A percentile compares a stretch with the other conserved stretches of the same genome.
Conservation (phyloP, 2,113 vertebrate genomes). For the Lophius piscatorius region DNA sequence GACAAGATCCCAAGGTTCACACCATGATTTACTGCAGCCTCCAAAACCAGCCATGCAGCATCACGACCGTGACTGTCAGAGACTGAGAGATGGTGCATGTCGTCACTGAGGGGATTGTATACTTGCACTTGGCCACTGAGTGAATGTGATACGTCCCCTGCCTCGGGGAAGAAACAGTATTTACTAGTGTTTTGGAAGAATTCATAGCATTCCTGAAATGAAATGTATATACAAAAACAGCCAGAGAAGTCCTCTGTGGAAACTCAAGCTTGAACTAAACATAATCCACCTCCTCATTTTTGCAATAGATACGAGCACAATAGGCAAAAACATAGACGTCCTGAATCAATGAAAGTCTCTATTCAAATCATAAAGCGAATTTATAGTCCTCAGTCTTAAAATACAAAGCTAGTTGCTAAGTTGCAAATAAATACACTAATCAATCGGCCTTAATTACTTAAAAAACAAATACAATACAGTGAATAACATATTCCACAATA, state of each 20-base stretch:
- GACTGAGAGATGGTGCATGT: constrained; percentile 15
- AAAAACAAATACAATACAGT: constrained; percentile 48
- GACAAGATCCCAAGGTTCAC: constrained; percentile 35
- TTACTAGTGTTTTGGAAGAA: constrained; percentile 61
- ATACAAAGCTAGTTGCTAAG: constrained; percentile 58
- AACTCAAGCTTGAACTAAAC: constrained; percentile 29
- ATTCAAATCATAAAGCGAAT: constrained; percentile 35
- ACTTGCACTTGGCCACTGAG: constrained; percentile 7
- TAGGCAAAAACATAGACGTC: constrained; percentile 29
- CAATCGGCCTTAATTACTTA: constrained; percentile 19
- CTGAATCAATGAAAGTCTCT: constrained; percentile 21
- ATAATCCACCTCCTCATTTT: constrained; percentile 48
- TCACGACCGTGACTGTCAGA: constrained; percentile 21
- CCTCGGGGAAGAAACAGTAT: constrained; percentile 47
- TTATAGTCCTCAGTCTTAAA: constrained; percentile 28
- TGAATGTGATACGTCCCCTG: constrained; percentile 25
- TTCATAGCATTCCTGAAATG: constrained; percentile 46
- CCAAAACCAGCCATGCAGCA: constrained; percentile 21
- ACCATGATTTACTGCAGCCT: constrained; percentile 21
- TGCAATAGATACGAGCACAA: constrained; percentile 20
- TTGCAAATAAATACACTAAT: constrained; percentile 50
- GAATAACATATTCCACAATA: constrained; percentile 55
- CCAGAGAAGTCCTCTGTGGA: constrained; percentile 26
- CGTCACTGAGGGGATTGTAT: constrained; percentile 20
- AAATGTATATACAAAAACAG: constrained; percentile 50